phyloP scores from a whole-genome alignment of 2,797 vertebrate species.

The Pipistrellus kuhlii region DNA sequence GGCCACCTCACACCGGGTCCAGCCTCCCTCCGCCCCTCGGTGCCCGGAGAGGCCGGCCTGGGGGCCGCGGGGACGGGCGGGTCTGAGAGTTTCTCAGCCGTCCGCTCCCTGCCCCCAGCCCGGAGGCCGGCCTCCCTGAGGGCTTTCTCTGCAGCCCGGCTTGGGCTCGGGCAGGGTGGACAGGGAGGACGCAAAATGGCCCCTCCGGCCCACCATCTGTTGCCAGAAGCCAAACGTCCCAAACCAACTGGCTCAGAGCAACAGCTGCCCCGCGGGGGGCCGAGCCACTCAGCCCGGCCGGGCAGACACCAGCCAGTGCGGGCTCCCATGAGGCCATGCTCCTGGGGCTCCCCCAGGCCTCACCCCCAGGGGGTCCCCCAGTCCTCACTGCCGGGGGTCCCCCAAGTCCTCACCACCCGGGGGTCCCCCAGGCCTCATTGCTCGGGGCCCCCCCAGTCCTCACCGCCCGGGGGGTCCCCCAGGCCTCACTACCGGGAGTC shows the following conservation, averaged over 20 bases:
- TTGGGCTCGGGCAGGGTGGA: neutral
- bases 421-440: no score
- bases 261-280: neutral
- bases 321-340: no score
- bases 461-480: no score
- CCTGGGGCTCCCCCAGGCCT: no score
- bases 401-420: no score
- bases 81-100: neutral
- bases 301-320: neutral
- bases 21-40: accelerated
- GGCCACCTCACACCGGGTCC: neutral
- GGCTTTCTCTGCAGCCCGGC: conserved; percentile 2
- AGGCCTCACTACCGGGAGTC: no score
- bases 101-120: neutral
- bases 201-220: conserved; percentile 84
- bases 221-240: conserved; percentile 63
- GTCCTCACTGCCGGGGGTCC: no score
- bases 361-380: no score
- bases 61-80: neutral
- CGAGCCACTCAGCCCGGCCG: neutral
- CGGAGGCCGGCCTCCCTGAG: conserved; percentile 34
- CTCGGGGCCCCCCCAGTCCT: no score
- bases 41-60: neutral
- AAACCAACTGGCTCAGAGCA: conserved; percentile 73
- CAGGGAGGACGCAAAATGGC: conserved; percentile 43